A percentile compares a stretch with the other conserved stretches of the same genome.
phyloP scores from a whole-genome alignment of 1,140 invertebrate genomes.

The Hyles vespertilio region DNA sequence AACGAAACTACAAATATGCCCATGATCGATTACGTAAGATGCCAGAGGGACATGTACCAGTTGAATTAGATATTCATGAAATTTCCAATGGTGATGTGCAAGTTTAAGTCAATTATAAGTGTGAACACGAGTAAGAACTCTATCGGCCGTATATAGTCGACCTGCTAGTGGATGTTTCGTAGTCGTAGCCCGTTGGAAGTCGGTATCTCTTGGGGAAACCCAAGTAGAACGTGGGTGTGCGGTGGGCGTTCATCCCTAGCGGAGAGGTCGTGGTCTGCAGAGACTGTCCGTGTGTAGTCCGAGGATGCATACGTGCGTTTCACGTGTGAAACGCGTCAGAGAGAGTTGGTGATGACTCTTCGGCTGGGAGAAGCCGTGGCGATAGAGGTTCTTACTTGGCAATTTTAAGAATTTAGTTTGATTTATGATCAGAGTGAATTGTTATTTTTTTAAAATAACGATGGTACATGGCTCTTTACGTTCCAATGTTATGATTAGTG shows the following conservation, averaged over 20 bases:
- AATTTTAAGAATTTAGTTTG: too few species aligned
- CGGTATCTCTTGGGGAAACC: slow-evolving; percentile 24
- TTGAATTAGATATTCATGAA: background rate
- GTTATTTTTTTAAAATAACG: too few species aligned
- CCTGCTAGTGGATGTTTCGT: slow-evolving; percentile 25
- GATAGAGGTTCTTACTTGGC: background rate
- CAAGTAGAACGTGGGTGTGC: slow-evolving; percentile 9
- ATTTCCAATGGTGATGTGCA: background rate
- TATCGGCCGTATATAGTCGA: slow-evolving; percentile 6
- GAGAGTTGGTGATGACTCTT: background rate
- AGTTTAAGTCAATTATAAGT: background rate
- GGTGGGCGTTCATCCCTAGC: background rate
- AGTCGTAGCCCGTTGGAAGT: slow-evolving; percentile 32
- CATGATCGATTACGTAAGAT: background rate
- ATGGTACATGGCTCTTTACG: too few species aligned
- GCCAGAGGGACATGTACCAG: background rate
- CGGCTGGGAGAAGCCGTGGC: background rate
- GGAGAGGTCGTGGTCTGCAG: slow-evolving; percentile 2
- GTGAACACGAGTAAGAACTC: background rate
- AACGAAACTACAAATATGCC: slow-evolving; percentile 12
- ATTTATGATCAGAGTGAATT: too few species aligned
- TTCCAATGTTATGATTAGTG: too few species aligned
- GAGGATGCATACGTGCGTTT: background rate
- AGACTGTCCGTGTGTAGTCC: slow-evolving; percentile 1
- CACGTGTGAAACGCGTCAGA: background rate